Base-by-base conservation (phyloP, 2,888 invertebrate species). In the Agrilus cyanescens region DNA sequence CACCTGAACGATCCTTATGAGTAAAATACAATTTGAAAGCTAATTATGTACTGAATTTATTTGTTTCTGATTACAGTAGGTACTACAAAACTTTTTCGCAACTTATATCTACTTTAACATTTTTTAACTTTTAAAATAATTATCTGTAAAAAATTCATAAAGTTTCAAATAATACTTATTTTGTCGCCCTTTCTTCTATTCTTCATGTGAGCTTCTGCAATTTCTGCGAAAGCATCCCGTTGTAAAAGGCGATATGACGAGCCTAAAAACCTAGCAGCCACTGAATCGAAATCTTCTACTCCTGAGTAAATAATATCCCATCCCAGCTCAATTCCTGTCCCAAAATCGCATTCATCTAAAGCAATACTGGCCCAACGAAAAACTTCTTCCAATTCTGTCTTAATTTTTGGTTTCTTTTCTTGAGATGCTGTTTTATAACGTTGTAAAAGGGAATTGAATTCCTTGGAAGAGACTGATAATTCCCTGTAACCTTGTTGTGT, bases 331-430 rank as follows among this genome's bases (percentile, higher is more conserved):
- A 96, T 65, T 0, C 90, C 85, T 41, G 90, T 91, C 0, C 94
- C 96, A 67, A 91, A 95, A 63, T 96, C 95, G 59, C 86, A 85
- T 63, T 97, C 96, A 59, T 96, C 96, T 43, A 86, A 80, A 0
- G 95, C 96, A 62, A 90, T 89, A 62, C 80, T 85, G 5, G 89
- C 82, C 43, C 80, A 80, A 4, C 85, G 89, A 46, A 91, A 76
- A 2, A 90, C 69, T 43, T 88, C 85, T 55, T 90, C 86, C 4
- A 95, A 61, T 20, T 81, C 76, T 15, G 81, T 78, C 46, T 85
- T 69, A 25, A 76, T 66, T 38, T 68, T 70, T 46, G 73, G 68
- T 53, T 75, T 78, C 48, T 82, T 77, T 10, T 67, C 69, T 16
- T 79, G 71, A 46, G 70, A 70, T 10, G 77, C 73, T 35, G 78